These are phyloP conservation scores for Ciconia boyciana DNA, from an alignment of 2,113 vertebrate genomes.

Conservation along the genomic window DNA sequence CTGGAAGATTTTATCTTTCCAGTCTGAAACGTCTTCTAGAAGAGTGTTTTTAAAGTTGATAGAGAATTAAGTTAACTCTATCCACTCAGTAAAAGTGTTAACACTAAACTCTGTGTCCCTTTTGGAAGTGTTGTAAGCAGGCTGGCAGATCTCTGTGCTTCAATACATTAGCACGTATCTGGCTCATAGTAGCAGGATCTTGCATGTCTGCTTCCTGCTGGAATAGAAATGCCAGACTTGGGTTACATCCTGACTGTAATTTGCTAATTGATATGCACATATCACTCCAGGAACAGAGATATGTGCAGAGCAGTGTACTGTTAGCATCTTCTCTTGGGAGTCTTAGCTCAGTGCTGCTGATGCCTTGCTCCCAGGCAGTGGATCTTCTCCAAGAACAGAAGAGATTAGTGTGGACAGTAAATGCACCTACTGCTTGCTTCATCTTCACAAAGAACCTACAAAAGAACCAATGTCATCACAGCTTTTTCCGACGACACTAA, in stretches of 20 bases:
- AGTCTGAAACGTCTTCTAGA: neutral
- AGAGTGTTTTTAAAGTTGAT: neutral
- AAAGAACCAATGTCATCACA: neutral
- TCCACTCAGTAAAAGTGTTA: neutral
- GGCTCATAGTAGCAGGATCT: neutral
- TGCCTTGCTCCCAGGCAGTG: neutral
- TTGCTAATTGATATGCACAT: neutral
- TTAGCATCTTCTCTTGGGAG: neutral
- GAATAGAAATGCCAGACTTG: neutral
- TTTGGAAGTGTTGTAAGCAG: neutral
- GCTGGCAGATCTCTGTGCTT: neutral
- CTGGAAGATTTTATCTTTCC: neutral
- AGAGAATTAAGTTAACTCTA: neutral
- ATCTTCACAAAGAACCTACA: neutral
- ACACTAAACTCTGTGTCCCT: neutral
- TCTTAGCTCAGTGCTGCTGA: neutral
- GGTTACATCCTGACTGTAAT: neutral
- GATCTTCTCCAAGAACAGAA: neutral
- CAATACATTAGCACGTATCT: neutral
- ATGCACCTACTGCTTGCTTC: neutral
- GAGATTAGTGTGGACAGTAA: neutral
- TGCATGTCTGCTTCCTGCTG: neutral
- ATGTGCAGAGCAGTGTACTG: neutral
- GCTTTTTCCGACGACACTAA: accelerated
- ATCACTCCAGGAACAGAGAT: neutral